These are phyloP conservation scores for Willowsia nigromaculata DNA, from an alignment of 2,888 invertebrate species.

Conservation along the genomic window DNA sequence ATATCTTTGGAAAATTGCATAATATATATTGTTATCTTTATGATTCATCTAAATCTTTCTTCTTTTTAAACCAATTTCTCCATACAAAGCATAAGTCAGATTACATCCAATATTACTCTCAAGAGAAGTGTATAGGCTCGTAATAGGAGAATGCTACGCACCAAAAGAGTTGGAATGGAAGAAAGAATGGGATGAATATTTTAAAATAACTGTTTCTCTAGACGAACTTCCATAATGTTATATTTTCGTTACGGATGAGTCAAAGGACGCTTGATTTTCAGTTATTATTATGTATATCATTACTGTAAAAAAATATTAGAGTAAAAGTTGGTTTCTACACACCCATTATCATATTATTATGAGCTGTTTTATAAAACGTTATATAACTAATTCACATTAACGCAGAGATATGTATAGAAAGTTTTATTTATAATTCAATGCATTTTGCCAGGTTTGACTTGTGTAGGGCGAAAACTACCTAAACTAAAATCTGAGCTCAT, in stretches of 20 bases:
- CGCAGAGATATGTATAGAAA: background rate
- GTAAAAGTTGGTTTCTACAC: background rate
- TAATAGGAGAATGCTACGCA: too few relatives aligned
- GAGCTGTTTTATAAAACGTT: background rate
- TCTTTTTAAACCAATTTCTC: background rate
- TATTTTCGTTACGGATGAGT: background rate
- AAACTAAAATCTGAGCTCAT: conserved; percentile 64
- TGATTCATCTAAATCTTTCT: background rate
- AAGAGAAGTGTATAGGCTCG: too few relatives aligned
- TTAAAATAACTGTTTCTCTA: conserved; percentile 39
- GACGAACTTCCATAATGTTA: conserved; percentile 27
- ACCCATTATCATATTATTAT: background rate
- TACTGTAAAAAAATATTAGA: background rate
- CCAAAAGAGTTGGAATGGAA: background rate
- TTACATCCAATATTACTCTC: too few relatives aligned
- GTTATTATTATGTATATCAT: background rate
- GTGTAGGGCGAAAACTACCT: conserved; percentile 5
- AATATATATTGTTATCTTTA: conserved; percentile 25
- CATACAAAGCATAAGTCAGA: too few relatives aligned
- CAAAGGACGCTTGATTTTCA: background rate
- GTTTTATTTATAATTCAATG: background rate
- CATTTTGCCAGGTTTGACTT: background rate
- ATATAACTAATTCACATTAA: conserved; percentile 9
- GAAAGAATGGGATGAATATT: background rate
- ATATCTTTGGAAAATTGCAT: conserved; percentile 61